Percentiles rank a stretch among this genome's conserved stretches.
phyloP scores from a whole-genome alignment of 1,140 invertebrate genomes.

The Sitophilus oryzae region DNA sequence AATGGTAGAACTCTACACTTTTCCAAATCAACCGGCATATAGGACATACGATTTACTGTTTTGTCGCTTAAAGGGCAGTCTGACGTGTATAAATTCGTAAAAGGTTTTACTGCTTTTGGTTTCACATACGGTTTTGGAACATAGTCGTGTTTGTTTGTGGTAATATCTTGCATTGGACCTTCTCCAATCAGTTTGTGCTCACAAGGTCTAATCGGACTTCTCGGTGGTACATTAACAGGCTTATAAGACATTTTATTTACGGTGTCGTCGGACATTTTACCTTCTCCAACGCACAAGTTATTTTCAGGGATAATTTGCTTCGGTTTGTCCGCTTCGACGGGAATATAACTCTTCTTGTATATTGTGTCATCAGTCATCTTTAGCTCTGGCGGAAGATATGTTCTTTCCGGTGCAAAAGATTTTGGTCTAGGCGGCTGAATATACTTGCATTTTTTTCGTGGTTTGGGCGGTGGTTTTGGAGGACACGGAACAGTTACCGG shows the following conservation, averaged over 20 bases:
- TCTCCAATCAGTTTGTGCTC: conserved; percentile 45
- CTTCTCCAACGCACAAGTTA: conserved; percentile 43
- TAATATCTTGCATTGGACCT: conserved; percentile 64
- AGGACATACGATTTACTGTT: conserved; percentile 50
- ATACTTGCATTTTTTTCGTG: conserved; percentile 47
- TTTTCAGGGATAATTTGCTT: conserved; percentile 42
- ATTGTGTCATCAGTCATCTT: conserved; percentile 53
- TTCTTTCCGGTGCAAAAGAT: conserved; percentile 49
- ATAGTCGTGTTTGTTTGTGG: conserved; percentile 67
- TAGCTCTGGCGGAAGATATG: conserved; percentile 47
- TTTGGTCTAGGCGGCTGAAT: conserved; percentile 53
- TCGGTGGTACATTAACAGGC: conserved; percentile 44
- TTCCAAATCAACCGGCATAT: conserved; percentile 47
- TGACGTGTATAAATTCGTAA: conserved; percentile 44
- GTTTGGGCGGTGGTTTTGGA: conserved; percentile 13
- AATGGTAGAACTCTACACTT: conserved; percentile 44
- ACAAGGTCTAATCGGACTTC: conserved; percentile 41
- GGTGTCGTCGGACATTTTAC: conserved; percentile 46
- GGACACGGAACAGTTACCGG: conserved; percentile 22
- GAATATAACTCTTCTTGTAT: conserved; percentile 53
- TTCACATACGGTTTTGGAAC: conserved; percentile 55
- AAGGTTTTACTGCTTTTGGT: conserved; percentile 42
- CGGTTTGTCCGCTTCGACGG: conserved; percentile 38
- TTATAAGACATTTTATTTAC: conserved; percentile 55
- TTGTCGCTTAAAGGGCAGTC: conserved; percentile 44